phyloP scores from a whole-genome alignment of 2,888 invertebrate genomes.

The Coecobrya sp. region DNA sequence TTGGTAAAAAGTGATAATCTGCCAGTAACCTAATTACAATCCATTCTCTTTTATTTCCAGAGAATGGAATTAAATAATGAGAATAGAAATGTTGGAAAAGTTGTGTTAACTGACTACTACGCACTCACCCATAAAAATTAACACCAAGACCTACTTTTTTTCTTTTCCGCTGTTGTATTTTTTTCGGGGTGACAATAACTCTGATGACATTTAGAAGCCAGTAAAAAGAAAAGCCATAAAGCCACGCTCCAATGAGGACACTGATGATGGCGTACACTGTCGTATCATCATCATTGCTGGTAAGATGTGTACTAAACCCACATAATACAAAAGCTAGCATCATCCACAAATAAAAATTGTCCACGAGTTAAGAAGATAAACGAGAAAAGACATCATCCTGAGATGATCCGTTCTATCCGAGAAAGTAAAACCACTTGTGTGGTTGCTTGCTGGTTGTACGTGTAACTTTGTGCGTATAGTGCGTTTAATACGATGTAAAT shows the following conservation, averaged over 20 bases:
- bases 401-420: background rate
- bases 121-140: slow-evolving; percentile 1
- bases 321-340: background rate
- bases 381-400: background rate
- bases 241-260: slow-evolving; percentile 44
- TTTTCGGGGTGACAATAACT: background rate
- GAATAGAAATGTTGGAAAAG: background rate
- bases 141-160: slow-evolving; percentile 38
- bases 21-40: slow-evolving; percentile 37
- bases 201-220: background rate
- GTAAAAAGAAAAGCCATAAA: slow-evolving; percentile 26
- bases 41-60: background rate
- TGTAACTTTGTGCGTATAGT: background rate
- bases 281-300: slow-evolving; percentile 17
- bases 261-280: background rate
- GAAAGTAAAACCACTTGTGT: slow-evolving; percentile 26
- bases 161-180: background rate
- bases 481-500: background rate
- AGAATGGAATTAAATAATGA: background rate
- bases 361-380: background rate
- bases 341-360: background rate
- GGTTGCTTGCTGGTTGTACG: background rate
- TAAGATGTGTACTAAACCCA: background rate
- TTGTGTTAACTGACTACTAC: background rate
- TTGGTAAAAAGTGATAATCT: background rate